These are phyloP conservation scores for Pantherophis vulpinus DNA, from an alignment of 2,797 vertebrate genomes.

Conservation along the genomic window DNA sequence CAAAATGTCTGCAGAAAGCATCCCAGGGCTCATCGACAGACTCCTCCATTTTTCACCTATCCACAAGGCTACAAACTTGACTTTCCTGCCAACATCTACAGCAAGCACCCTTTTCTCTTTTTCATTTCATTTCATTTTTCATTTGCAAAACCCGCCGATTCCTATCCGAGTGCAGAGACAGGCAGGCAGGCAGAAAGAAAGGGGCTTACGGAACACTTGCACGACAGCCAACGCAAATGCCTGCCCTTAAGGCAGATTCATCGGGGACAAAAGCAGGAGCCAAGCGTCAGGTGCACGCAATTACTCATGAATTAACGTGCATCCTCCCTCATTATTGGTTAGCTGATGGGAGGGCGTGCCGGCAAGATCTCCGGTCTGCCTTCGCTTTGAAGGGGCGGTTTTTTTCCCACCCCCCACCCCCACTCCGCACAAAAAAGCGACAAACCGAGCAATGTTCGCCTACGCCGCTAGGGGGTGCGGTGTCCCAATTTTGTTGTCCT, in stretches of 20 bases:
- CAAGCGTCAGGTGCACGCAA: background rate
- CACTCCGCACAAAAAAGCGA: background rate
- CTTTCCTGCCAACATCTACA: conserved; percentile 43
- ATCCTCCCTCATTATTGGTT: conserved; percentile 57
- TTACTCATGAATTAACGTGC: conserved; percentile 45
- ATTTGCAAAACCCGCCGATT: background rate
- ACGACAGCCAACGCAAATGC: background rate
- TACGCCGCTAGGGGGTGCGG: conserved; percentile 60
- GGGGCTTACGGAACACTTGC: background rate
- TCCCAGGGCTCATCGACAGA: background rate
- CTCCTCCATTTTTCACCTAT: background rate
- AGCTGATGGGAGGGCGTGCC: conserved; percentile 39
- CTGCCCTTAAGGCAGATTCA: conserved; percentile 29
- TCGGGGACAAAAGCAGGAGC: background rate
- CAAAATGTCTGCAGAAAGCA: conserved; percentile 14
- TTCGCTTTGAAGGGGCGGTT: conserved; percentile 24
- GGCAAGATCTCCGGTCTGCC: background rate
- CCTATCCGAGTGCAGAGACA: background rate
- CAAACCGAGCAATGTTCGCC: background rate
- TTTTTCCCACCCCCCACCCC: background rate
- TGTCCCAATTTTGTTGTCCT: conserved; percentile 53
- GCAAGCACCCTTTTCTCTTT: conserved; percentile 3
- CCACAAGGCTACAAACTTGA: conserved; percentile 48
- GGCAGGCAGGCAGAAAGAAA: background rate
- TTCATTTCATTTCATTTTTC: no score